These are phyloP conservation scores for Dicentrarchus labrax DNA, from an alignment of 2,113 vertebrate genomes.

Conservation along the genomic window DNA sequence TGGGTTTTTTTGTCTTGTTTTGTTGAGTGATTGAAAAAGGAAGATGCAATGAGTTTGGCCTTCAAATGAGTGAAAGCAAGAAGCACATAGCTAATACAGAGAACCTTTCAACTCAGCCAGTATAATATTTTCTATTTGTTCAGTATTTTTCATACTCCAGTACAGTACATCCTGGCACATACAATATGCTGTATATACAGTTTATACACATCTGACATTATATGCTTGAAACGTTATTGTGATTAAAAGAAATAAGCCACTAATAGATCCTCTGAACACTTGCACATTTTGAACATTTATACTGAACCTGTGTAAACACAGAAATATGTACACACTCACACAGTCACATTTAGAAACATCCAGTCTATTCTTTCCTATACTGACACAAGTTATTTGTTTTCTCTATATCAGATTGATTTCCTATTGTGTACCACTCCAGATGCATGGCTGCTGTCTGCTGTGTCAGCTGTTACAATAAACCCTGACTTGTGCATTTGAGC, in stretches of 20 bases:
- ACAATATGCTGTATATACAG: no score
- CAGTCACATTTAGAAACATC: constrained; percentile 33
- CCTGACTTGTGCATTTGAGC: constrained; percentile 63
- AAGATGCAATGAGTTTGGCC: constrained; percentile 12
- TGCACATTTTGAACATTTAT: neutral
- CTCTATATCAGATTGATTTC: constrained; percentile 68
- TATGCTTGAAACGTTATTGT: neutral
- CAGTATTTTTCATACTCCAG: neutral
- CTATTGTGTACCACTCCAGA: constrained; percentile 57
- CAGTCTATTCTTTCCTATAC: constrained; percentile 32
- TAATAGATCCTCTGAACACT: neutral
- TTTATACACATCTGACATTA: no score
- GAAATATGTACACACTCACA: neutral
- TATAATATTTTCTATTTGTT: neutral
- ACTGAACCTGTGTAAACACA: neutral
- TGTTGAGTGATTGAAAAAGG: constrained; percentile 45
- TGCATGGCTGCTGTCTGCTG: constrained; percentile 57
- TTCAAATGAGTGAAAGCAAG: constrained; percentile 24
- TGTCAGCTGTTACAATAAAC: constrained; percentile 66
- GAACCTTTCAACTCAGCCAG: neutral
- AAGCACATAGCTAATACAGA: neutral
- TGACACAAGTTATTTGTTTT: constrained; percentile 65
- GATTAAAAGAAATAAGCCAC: neutral
- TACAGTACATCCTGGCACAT: neutral
- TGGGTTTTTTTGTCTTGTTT: constrained; percentile 13